A percentile compares a stretch with the other conserved stretches of the same genome.
phyloP scores from a whole-genome alignment of 2,113 vertebrate species.

The Forbesichthys papilliferus region DNA sequence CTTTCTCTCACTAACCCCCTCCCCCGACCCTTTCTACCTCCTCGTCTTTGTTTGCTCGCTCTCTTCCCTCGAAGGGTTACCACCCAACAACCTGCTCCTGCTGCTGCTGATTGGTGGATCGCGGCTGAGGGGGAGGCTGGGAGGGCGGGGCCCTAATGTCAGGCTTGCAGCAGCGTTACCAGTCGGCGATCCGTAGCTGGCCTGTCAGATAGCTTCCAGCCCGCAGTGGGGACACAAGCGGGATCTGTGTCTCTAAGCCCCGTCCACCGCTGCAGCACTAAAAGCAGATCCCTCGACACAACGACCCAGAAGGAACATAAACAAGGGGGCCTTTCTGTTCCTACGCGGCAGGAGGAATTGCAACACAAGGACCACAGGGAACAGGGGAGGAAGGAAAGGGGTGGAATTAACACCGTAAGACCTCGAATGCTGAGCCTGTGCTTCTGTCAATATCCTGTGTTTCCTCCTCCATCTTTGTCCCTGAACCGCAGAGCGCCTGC shows the following conservation, averaged over 20 bases:
- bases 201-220: slow-evolving; percentile 55
- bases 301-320: slow-evolving; percentile 8
- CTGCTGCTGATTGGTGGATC: slow-evolving; percentile 67
- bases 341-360: background rate
- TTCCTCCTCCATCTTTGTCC: slow-evolving; percentile 46
- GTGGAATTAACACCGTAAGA: slow-evolving; percentile 6
- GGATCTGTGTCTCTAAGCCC: slow-evolving; percentile 11
- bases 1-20: slow-evolving; percentile 21
- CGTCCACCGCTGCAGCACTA: slow-evolving; percentile 18
- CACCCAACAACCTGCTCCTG: slow-evolving; percentile 73
- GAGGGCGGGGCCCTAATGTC: slow-evolving; percentile 5
- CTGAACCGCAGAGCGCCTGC: slow-evolving; percentile 23
- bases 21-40: slow-evolving; percentile 26
- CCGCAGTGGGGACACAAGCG: slow-evolving; percentile 35
- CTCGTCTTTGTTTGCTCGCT: slow-evolving; percentile 63
- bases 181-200: slow-evolving; percentile 45
- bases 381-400: slow-evolving; percentile 4
- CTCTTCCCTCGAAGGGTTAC: slow-evolving; percentile 56
- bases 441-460: slow-evolving; percentile 13
- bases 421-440: slow-evolving; percentile 7
- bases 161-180: slow-evolving; percentile 61
- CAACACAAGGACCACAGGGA: background rate
- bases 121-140: slow-evolving; percentile 27
- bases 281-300: background rate
- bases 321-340: slow-evolving; percentile 16